A percentile compares a stretch with the other conserved stretches of the same genome.
Conservation (phyloP, 2,113 vertebrate species). For the Lophotis ruficrista region DNA sequence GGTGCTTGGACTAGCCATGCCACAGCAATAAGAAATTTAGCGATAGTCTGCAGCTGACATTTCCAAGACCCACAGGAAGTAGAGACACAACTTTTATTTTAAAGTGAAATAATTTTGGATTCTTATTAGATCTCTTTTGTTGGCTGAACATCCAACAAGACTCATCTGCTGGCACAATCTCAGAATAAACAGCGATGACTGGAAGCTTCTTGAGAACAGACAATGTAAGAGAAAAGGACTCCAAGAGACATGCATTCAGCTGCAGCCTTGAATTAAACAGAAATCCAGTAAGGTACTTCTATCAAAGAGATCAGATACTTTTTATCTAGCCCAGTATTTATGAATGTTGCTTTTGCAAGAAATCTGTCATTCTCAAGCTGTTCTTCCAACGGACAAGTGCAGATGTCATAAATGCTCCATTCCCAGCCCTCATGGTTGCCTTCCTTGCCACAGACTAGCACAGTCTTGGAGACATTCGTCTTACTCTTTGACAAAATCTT, state of each 20-base stretch:
- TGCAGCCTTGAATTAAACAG: not conserved
- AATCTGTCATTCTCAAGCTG: not conserved
- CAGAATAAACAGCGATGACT: not conserved
- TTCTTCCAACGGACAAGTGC: not conserved
- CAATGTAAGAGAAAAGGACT: not conserved
- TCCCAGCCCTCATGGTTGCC: not conserved
- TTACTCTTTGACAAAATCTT: not conserved
- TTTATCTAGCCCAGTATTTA: not conserved
- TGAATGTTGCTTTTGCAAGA: not conserved
- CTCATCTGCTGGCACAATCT: not conserved
- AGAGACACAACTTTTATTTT: not conserved
- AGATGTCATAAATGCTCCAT: not conserved
- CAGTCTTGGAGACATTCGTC: not conserved
- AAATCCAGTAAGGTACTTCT: not conserved
- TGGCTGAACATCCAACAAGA: not conserved
- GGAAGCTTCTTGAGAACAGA: not conserved
- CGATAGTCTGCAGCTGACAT: not conserved
- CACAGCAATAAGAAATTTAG: not conserved
- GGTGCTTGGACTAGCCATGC: not conserved
- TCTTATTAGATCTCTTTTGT: not conserved
- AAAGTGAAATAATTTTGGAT: slow-evolving; percentile 14
- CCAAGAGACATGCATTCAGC: not conserved
- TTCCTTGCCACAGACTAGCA: not conserved
- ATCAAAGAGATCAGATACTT: not conserved
- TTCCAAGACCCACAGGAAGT: slow-evolving; percentile 20